These are phyloP conservation scores for Chinchilla lanigera DNA, from an alignment of 2,113 vertebrate genomes.

Conservation along the genomic window DNA sequence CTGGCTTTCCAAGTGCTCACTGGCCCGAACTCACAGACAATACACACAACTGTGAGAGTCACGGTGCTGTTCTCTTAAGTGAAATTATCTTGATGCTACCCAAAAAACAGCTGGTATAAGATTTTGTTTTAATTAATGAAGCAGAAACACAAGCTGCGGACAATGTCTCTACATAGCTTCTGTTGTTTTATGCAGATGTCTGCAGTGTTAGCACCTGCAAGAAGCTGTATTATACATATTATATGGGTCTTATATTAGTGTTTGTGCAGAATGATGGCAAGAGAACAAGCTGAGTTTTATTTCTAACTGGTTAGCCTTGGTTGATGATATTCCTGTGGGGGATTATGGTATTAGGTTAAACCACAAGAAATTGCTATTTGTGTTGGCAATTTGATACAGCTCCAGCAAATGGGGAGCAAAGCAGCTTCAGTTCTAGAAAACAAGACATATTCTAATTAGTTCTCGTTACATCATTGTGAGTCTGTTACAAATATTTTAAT, in stretches of 20 bases:
- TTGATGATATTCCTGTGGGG: not conserved
- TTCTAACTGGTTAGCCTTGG: conserved; percentile 6
- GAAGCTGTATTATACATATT: not conserved
- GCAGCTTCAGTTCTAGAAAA: not conserved
- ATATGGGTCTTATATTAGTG: not conserved
- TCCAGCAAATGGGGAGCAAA: not conserved
- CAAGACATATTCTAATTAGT: conserved; percentile 33
- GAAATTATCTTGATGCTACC: conserved; percentile 8
- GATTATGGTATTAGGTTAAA: not conserved
- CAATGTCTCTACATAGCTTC: not conserved
- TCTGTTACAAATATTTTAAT: conserved; percentile 18
- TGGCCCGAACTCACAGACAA: not conserved
- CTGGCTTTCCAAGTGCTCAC: not conserved
- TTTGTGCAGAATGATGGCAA: conserved; percentile 30
- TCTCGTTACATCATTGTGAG: not conserved
- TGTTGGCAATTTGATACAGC: conserved; percentile 19
- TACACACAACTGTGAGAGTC: not conserved
- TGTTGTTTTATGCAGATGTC: not conserved
- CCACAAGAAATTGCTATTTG: conserved; percentile 33
- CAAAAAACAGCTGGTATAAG: not conserved
- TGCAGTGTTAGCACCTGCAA: not conserved
- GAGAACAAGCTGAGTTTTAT: not conserved
- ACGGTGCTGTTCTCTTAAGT: not conserved
- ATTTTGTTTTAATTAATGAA: conserved; percentile 39
- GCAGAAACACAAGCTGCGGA: not conserved